phyloP scores from a whole-genome alignment of 2,113 vertebrate species.

The Zootoca vivipara region DNA sequence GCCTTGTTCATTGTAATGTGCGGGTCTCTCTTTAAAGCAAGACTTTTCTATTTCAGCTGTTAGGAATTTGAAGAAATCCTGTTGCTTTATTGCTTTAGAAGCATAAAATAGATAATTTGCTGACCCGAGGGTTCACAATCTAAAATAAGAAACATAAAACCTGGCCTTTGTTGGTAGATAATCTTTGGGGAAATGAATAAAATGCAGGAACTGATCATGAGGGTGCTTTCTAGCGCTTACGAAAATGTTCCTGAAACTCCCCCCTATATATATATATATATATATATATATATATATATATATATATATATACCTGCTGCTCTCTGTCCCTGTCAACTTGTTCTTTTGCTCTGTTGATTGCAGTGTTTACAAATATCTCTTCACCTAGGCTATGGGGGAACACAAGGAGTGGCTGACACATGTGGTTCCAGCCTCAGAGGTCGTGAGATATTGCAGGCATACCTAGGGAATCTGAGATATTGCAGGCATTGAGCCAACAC shows the following conservation, averaged over 20 bases:
- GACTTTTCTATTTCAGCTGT: background rate
- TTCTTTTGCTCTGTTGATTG: constrained; percentile 32
- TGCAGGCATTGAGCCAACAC: constrained; percentile 19
- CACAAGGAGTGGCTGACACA: constrained; percentile 17
- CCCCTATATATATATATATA: too few species aligned
- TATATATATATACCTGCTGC: too few species aligned
- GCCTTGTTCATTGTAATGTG: background rate
- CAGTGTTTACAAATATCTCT: constrained; percentile 13
- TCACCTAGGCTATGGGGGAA: constrained; percentile 10
- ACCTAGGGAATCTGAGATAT: background rate
- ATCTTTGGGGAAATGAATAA: background rate
- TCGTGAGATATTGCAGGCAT: background rate
- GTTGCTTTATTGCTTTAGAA: background rate
- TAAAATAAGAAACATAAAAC: background rate
- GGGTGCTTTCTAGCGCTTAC: background rate
- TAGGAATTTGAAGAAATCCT: background rate
- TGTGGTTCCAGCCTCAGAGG: background rate
- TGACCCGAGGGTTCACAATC: background rate
- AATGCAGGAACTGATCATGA: background rate
- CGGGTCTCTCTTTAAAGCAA: background rate
- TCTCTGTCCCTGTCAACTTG: background rate
- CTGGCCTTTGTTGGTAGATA: background rate
- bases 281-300: too few species aligned
- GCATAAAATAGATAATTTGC: background rate
- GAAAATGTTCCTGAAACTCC: background rate